A percentile compares a stretch with the other conserved stretches of the same genome.
Evolutionary conservation across 2,888 invertebrate species (phyloP).

Genomic region (Prenolepis imparis): DNA sequence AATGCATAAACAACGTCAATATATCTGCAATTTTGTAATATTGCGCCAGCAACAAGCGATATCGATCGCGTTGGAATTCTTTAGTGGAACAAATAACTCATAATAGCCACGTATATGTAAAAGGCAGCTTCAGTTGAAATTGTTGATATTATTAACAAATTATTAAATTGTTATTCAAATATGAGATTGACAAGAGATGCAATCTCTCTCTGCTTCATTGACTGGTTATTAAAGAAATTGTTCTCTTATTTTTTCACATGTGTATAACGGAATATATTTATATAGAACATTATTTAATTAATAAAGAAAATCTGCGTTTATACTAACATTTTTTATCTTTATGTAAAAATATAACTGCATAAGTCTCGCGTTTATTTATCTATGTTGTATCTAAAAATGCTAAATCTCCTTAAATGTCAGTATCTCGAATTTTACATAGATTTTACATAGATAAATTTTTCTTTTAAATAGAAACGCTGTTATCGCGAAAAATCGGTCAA

Average conservation of each 20-base stretch:
- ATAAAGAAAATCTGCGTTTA: not conserved
- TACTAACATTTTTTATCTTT: not conserved
- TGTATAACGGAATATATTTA: constrained; percentile 1
- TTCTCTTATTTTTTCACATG: not conserved
- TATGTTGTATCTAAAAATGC: not conserved
- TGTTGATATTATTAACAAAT: constrained; percentile 14
- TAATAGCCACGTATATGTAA: not conserved
- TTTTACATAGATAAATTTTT: not conserved
- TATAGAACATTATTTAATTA: not conserved
- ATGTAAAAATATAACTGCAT: not conserved
- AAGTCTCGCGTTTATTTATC: not conserved
- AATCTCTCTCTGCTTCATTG: not conserved
- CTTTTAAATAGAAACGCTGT: not conserved
- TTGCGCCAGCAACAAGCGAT: not conserved
- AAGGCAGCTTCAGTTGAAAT: not conserved
- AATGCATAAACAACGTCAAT: constrained; percentile 9
- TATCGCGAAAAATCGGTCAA: not conserved
- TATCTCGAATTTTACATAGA: not conserved
- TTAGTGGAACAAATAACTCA: not conserved
- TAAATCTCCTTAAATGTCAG: not conserved
- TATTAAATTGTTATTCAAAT: not conserved
- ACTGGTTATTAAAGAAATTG: not conserved
- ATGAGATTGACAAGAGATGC: not conserved
- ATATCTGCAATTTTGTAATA: constrained; percentile 12
- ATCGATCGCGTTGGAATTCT: constrained; percentile 5